Evolutionary conservation across 2,113 vertebrate genomes (phyloP), one percentile per base, ranked within the genome.

Genomic region (Mohoua ochrocephala): DNA sequence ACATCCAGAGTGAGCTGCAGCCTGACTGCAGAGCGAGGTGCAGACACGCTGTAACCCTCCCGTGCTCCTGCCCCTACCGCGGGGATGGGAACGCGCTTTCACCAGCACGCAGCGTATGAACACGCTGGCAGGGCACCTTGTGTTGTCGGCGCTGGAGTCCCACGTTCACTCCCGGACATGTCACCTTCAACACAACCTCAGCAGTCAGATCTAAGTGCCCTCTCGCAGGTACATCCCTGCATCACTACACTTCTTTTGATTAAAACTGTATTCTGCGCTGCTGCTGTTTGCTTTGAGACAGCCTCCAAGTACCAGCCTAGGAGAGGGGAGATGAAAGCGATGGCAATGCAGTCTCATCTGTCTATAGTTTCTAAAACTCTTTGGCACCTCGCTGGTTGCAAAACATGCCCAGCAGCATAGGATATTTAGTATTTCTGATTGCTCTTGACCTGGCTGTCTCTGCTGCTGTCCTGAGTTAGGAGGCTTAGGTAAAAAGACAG

Each of bases 381-480:
- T 49, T 63, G 76, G 74, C 47, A 73, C 77, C 67, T 70, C 81
- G 59, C 65, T 37, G 53, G 53, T 67, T 92, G 89, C 81, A 96
- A 95, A 96, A 78, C 74, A 80, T 65, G 84, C 86, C 84, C 85
- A 87, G 84, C 50, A 93, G 88, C 70, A 68, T 0, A 64, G 61
- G 78, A 85, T 94, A 93, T 91, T 93, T 94, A 95, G 91, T 95
- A 92, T 63, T 95, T 88, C 91, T 95, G 91, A 95, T 67, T 74
- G 77, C 65, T 95, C 85, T 60, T 84, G 91, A 91, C 96, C 94
- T 91, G 52, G 56, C 73, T 93, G 90, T 84, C 92, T 93, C 93
- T 64, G 39, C 75, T 67, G 92, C 79, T 84, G 80, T 83, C 95
- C 84, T 75, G 83, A 91, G 60, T 80, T 91, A 84, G 85, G 64